phyloP scores from a whole-genome alignment of 2,888 invertebrate genomes.

The Luffia ferchaultella region DNA sequence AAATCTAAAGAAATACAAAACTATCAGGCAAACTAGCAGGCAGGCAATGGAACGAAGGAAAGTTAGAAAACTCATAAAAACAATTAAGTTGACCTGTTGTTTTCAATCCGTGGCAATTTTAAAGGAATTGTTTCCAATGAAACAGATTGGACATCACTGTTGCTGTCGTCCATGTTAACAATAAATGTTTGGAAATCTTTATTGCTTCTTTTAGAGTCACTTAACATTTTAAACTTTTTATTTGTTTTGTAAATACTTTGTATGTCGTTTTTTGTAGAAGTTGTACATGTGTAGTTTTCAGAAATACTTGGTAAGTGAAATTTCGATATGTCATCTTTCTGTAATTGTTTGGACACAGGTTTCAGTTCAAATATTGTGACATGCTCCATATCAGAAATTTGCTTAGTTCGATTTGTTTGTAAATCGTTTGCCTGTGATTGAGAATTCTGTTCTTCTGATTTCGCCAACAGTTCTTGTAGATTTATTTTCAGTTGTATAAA shows the following conservation, averaged over 20 bases:
- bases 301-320: constrained; percentile 49
- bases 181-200: constrained; percentile 44
- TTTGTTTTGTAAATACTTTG: constrained; percentile 33
- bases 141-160: constrained; percentile 36
- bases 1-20: background rate
- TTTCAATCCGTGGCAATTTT: constrained; percentile 50
- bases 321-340: constrained; percentile 11
- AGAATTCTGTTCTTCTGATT: constrained; percentile 21
- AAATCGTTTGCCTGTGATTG: too few relatives aligned
- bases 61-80: too few relatives aligned
- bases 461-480: constrained; percentile 33
- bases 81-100: constrained; percentile 32
- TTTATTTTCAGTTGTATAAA: constrained; percentile 42
- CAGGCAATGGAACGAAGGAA: too few relatives aligned
- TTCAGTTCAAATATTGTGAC: constrained; percentile 25
- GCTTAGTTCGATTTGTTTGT: constrained; percentile 16
- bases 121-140: constrained; percentile 46
- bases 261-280: constrained; percentile 29
- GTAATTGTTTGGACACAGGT: too few relatives aligned
- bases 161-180: constrained; percentile 28
- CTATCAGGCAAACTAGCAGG: background rate
- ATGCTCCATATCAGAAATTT: constrained; percentile 46
- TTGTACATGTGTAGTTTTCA: constrained; percentile 26
- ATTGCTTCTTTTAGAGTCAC: constrained; percentile 31
- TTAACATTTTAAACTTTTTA: constrained; percentile 34